phyloP scores from a whole-genome alignment of 2,888 invertebrate genomes.

The Barypeithes pellucidus region DNA sequence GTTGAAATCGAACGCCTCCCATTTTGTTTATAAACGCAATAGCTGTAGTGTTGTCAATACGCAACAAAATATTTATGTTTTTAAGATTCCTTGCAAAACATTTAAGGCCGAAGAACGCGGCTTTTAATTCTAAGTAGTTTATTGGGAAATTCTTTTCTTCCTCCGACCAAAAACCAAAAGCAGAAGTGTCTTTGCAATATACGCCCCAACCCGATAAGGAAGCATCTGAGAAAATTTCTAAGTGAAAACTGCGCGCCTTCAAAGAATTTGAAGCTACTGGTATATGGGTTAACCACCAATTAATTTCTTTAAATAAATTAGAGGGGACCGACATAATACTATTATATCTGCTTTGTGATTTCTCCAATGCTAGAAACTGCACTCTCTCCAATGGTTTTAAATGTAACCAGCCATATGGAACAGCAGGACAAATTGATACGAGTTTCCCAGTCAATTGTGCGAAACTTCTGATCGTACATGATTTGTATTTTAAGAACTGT shows the following conservation, averaged over 20 bases:
- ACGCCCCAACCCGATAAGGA: constrained; percentile 56
- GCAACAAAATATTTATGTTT: constrained; percentile 34
- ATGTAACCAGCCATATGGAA: constrained; percentile 56
- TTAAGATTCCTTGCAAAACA: constrained; percentile 52
- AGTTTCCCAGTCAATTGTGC: constrained; percentile 55
- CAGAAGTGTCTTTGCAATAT: constrained; percentile 38
- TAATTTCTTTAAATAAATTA: constrained; percentile 48
- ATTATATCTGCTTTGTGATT: constrained; percentile 44
- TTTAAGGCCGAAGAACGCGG: constrained; percentile 55
- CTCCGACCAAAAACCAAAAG: constrained; percentile 53
- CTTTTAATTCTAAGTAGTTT: constrained; percentile 57
- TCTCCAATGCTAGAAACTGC: constrained; percentile 51
- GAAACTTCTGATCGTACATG: constrained; percentile 52
- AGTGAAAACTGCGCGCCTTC: constrained; percentile 26
- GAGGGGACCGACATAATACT: constrained; percentile 43
- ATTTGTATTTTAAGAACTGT: neutral
- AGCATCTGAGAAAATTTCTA: constrained; percentile 56
- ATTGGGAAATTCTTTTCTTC: constrained; percentile 53
- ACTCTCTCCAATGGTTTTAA: constrained; percentile 51
- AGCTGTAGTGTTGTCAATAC: constrained; percentile 50
- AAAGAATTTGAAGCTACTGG: neutral
- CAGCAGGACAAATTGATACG: constrained; percentile 57
- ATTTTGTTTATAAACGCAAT: constrained; percentile 48
- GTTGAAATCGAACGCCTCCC: constrained; percentile 33
- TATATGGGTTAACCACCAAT: constrained; percentile 55